Evolutionary conservation across 2,113 vertebrate species (phyloP).

Genomic region (Murina feae): DNA sequence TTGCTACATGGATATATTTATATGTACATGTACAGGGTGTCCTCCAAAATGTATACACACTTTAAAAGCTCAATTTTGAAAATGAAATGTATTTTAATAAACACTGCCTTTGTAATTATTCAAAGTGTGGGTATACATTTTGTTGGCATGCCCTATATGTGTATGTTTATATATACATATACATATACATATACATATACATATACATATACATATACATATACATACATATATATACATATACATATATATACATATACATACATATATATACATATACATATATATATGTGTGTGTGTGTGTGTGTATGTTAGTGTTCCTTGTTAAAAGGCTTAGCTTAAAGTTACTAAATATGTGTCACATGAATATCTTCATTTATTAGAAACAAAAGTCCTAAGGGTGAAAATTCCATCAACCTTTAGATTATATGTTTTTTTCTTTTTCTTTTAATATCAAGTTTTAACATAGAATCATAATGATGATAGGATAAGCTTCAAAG

Average conservation of each 20-base stretch:
- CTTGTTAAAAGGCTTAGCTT: not conserved
- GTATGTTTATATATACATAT: too few relatives aligned
- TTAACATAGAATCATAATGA: slow-evolving; percentile 4
- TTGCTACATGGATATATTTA: not conserved
- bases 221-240: too few relatives aligned
- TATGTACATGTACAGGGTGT: not conserved
- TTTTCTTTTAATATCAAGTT: slow-evolving; percentile 35
- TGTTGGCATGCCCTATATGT: too few relatives aligned
- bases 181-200: too few relatives aligned
- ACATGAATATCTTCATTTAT: slow-evolving; percentile 1
- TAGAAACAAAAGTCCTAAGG: not conserved
- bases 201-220: too few relatives aligned
- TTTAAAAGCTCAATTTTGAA: too few relatives aligned
- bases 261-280: too few relatives aligned
- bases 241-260: too few relatives aligned
- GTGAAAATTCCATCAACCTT: not conserved
- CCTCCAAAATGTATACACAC: too few relatives aligned
- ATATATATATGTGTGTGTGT: not conserved
- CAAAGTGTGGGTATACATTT: too few relatives aligned
- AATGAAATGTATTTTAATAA: too few relatives aligned
- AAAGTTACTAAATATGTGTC: not conserved
- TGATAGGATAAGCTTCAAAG: slow-evolving; percentile 3
- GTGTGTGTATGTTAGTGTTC: not conserved
- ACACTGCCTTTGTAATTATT: too few relatives aligned
- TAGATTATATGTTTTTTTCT: not conserved